Conservation (phyloP, 2,797 vertebrate species). For the Anniella stebbinsi region DNA sequence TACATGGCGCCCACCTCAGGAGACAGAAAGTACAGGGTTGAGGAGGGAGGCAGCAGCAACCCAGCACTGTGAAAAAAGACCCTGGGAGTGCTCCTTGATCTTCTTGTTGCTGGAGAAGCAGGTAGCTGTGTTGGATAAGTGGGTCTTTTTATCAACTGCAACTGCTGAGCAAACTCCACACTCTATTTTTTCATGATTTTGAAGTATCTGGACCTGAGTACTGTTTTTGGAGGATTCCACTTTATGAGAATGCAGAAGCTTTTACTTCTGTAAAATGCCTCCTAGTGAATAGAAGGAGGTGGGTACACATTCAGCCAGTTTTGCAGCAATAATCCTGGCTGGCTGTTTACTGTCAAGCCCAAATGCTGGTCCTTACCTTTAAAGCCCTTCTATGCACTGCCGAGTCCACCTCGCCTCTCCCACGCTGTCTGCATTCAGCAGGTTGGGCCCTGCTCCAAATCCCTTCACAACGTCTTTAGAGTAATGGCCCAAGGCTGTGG, state of each 20-base stretch:
- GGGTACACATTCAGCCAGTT: background rate
- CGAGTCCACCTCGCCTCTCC: background rate
- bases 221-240: background rate
- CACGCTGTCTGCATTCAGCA: background rate
- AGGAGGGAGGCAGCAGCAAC: too few species aligned
- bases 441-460: constrained; percentile 7
- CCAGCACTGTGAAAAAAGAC: too few species aligned
- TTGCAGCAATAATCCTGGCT: background rate
- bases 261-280: background rate
- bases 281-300: too few species aligned
- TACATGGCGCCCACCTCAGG: too few species aligned
- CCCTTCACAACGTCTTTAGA: background rate
- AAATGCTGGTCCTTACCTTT: background rate
- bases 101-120: background rate
- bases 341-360: too few species aligned
- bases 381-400: background rate
- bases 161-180: too few species aligned
- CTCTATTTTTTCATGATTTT: background rate
- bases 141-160: too few species aligned
- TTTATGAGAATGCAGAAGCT: background rate
- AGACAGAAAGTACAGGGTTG: too few species aligned
- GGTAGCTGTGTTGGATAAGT: too few species aligned
- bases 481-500: background rate
- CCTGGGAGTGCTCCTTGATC: background rate
- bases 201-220: background rate